Evolutionary conservation across 2,113 vertebrate species (phyloP), one percentile per base, ranked within the genome.

Genomic region (Clarias magur): DNA sequence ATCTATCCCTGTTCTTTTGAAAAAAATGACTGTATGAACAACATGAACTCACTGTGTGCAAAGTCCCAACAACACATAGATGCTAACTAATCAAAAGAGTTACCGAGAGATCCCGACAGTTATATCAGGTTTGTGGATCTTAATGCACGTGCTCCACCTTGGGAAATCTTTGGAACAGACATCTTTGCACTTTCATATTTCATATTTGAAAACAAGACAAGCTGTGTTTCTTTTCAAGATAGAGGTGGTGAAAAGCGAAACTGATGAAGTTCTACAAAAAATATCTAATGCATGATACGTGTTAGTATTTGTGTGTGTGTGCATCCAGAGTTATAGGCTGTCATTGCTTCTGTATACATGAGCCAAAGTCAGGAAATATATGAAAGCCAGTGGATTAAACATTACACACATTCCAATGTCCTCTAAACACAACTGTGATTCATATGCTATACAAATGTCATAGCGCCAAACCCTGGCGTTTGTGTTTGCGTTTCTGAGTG

Each of bases 301-400:
- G 38, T 75, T 54, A 54, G 16, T 76, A 42, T 21, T 16, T n/a
- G 21, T 67, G 25, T 27, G 63, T 59, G 25, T 75, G 53, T 85
- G 70, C 9, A 25, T n/a, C 48, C 42, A 62, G 75, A 76, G 72
- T 16, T 85, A 59, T 72, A 84, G 53, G 68, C 54, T 15, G 54
- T 62, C 68, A 57, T 38, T 16, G 38, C 30, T 27, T 38, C 34
- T 60, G 72, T 76, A 85, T 27, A 76, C 56, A 76, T 73, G 21
- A 84, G 70, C 30, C 30, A 59, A 53, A 59, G 11, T 48, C 56
- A 78, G 16, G 59, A 63, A 53, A 53, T 60, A 25, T 34, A 4
- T 67, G 42, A 53, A 83, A 27, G 81, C 23, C 25, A 56, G 21
- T 67, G 60, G n/a, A 85, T 25, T 84, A 84, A 84, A 85, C 56